A percentile compares a stretch with the other conserved stretches of the same genome.
These are phyloP conservation scores for Ceratina japonica DNA, from an alignment of 1,140 invertebrate species.

Conservation along the genomic window DNA sequence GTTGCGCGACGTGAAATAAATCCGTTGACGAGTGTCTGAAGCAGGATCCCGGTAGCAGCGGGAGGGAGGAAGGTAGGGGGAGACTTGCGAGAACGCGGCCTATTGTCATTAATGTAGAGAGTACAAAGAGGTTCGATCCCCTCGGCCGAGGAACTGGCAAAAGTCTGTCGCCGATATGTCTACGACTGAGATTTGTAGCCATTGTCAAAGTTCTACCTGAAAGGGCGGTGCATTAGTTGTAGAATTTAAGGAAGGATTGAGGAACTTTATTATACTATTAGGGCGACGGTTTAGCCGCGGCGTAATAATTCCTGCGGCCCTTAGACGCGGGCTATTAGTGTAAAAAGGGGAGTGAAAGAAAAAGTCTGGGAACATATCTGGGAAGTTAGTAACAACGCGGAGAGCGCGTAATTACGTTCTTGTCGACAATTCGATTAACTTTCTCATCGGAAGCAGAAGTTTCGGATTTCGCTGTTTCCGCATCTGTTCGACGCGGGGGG, in stretches of 20 bases:
- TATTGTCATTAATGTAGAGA: conserved; percentile 43
- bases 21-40: conserved; percentile 41
- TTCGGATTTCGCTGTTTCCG: too few relatives aligned
- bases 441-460: conserved; percentile 13
- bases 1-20: conserved; percentile 43
- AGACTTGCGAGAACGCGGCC: conserved; percentile 26
- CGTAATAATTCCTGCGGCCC: background rate
- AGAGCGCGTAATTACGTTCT: conserved; percentile 9
- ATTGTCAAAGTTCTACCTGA: too few relatives aligned
- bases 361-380: background rate
- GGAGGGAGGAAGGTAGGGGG: too few relatives aligned
- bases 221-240: too few relatives aligned
- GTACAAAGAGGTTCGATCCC: conserved; percentile 17
- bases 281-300: too few relatives aligned
- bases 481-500: too few relatives aligned
- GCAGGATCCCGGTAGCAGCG: conserved; percentile 6
- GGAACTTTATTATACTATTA: too few relatives aligned
- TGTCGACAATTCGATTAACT: conserved; percentile 39
- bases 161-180: too few relatives aligned
- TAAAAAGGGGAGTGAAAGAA: background rate
- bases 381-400: background rate
- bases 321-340: background rate
- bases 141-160: too few relatives aligned
- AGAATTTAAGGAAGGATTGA: too few relatives aligned
- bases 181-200: too few relatives aligned